phyloP scores from a whole-genome alignment of 2,888 invertebrate species.

The Phasia obesa region DNA sequence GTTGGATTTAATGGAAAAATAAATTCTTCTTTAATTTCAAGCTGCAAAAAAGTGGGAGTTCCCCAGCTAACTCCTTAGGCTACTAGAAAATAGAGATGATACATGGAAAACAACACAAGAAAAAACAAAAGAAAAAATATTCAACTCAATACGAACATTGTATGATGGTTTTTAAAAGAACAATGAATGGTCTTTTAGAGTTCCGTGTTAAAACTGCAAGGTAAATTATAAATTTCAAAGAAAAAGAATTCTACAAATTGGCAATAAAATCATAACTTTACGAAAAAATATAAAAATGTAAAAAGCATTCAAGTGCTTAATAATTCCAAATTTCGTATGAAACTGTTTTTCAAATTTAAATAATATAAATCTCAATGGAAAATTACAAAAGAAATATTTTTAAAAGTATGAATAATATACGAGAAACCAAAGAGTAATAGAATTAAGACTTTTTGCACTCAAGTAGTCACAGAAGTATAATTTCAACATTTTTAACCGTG shows the following conservation, averaged over 20 bases:
- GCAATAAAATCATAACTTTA: neutral
- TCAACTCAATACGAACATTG: neutral
- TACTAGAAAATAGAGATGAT: conserved; percentile 57
- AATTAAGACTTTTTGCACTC: too few species aligned
- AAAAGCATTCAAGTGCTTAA: too few species aligned
- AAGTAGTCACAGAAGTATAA: too few species aligned
- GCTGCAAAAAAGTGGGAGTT: conserved; percentile 61
- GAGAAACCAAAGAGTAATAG: too few species aligned
- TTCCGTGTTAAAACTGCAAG: neutral
- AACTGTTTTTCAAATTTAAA: too few species aligned
- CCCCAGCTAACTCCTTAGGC: conserved; percentile 62
- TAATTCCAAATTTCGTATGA: too few species aligned
- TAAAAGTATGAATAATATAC: too few species aligned
- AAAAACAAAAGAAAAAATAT: neutral
- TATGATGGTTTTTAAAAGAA: neutral
- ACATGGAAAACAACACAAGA: neutral
- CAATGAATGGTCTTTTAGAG: neutral
- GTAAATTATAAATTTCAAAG: neutral
- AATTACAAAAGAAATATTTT: too few species aligned
- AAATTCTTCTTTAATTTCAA: conserved; percentile 53
- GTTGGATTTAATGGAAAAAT: conserved; percentile 57
- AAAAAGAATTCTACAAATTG: neutral
- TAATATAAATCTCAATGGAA: too few species aligned
- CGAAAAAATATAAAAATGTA: too few species aligned
- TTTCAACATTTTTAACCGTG: too few species aligned